Percentiles rank a stretch among this genome's conserved stretches.
phyloP scores from a whole-genome alignment of 2,888 invertebrate species.

The Hecatera dysodea region DNA sequence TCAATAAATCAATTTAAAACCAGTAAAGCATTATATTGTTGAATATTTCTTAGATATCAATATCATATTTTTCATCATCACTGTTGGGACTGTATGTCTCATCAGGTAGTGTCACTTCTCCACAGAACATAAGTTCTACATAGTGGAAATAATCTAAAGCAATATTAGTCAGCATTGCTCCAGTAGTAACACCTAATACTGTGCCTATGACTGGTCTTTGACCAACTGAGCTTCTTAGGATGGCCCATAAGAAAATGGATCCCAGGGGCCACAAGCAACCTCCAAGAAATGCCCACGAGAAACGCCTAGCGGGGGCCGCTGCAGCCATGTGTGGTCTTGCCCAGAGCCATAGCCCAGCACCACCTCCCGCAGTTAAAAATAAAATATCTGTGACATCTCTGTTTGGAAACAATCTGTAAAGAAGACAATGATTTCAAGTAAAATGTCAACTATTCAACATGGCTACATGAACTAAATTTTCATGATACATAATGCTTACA shows the following conservation, averaged over 20 bases:
- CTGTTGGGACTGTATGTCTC: constrained; percentile 87
- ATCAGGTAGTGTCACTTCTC: constrained; percentile 87
- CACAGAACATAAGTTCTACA: constrained; percentile 91
- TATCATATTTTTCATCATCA: constrained; percentile 90
- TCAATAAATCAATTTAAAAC: constrained; percentile 47
- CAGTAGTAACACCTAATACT: constrained; percentile 93
- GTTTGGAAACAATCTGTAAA: constrained; percentile 92
- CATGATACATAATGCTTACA: constrained; percentile 41
- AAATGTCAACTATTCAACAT: background rate
- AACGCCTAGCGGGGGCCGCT: constrained; percentile 91
- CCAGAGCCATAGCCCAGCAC: constrained; percentile 96
- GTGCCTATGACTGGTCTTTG: constrained; percentile 93
- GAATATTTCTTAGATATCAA: constrained; percentile 80
- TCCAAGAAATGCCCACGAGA: constrained; percentile 94
- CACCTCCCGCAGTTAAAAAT: constrained; percentile 95
- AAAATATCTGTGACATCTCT: constrained; percentile 95
- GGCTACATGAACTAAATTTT: background rate
- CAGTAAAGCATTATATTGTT: constrained; percentile 28
- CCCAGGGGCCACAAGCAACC: constrained; percentile 97
- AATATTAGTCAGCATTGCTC: constrained; percentile 92
- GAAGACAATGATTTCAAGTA: background rate
- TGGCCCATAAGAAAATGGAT: constrained; percentile 97
- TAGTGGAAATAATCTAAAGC: constrained; percentile 92
- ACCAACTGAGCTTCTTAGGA: constrained; percentile 95
- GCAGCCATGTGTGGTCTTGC: constrained; percentile 94